Conservation (phyloP, 2,888 invertebrate species). For the Tetragnatha montana region DNA sequence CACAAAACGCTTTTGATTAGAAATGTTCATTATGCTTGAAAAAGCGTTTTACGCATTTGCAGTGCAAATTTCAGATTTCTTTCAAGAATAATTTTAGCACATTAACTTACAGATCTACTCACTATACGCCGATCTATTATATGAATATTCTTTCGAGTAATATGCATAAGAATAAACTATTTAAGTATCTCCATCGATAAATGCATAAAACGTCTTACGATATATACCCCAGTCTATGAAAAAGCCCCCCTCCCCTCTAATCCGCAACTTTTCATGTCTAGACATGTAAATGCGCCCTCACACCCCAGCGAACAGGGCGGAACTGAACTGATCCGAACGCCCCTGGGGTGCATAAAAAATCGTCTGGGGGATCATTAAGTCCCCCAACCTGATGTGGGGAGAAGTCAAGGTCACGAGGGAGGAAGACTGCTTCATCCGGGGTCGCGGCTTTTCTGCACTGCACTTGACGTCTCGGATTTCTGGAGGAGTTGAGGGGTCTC, state of each 20-base stretch:
- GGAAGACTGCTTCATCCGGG: constrained; percentile 38
- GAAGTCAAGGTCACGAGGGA: constrained; percentile 55
- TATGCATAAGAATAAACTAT: too few species aligned
- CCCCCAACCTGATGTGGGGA: constrained; percentile 12
- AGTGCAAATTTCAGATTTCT: too few species aligned
- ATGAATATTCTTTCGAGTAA: too few species aligned
- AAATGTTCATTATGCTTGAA: too few species aligned
- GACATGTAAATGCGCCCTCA: not conserved
- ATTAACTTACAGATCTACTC: too few species aligned
- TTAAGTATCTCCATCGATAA: too few species aligned
- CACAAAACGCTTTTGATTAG: too few species aligned
- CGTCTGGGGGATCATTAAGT: constrained; percentile 10
- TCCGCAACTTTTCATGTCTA: constrained; percentile 19
- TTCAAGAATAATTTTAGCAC: too few species aligned
- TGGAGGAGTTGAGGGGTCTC: not conserved
- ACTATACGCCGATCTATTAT: too few species aligned
- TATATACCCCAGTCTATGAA: constrained; percentile 5
- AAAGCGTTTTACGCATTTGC: too few species aligned
- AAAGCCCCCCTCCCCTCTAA: constrained; percentile 5
- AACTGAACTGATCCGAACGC: not conserved
- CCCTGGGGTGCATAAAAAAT: not conserved
- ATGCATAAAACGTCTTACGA: too few species aligned
- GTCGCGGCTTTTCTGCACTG: constrained; percentile 21
- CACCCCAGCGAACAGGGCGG: constrained; percentile 8
- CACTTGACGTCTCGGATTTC: constrained; percentile 46